Evolutionary conservation across 2,888 invertebrate species (phyloP), one percentile per base, ranked within the genome.

Genomic region (Actias luna): DNA sequence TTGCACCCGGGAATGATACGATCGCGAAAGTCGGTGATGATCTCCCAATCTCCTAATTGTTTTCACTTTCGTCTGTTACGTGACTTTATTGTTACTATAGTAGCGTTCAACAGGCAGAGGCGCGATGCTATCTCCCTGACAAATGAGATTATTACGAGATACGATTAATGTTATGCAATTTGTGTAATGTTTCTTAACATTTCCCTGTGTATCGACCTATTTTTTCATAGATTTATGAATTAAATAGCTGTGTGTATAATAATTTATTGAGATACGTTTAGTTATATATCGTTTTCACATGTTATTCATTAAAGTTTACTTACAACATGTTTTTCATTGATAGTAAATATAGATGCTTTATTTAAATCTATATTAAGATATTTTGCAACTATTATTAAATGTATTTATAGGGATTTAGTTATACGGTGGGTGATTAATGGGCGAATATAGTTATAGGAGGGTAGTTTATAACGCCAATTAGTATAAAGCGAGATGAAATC

Each of bases 31-130:
- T 80, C 70, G 66, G 74, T 77, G 83, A 82, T 77, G 77, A 80
- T 80, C 77, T 80, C 72, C 78, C 80, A 76, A 83, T 81, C 82
- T 78, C 82, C 84, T 88, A 88, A 89, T 88, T 89, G 85, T 88
- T 89, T 88, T 87, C 84, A 80, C 88, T 89, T 89, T 89, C 83
- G 71, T 78, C 79, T 79, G 79, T 87, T 87, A 83, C 84, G 82
- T 82, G 69, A 74, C 71, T 76, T 79, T 81, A 80, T 87, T 86
- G 84, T 86, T 84, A 35, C 59, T 50, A 73, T 72, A 67, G 71
- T 72, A 71, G 73, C 75, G 75, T 74, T 70, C 73, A 73, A 72
- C 68, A 35, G 59, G 60, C 60, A 68, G 65, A 65, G 57, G 61
- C 66, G 72, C 76, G 87, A 90, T 88, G 68, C 70, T 87, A 89